phyloP scores from a whole-genome alignment of 1,140 invertebrate genomes.

The Orius laevigatus region DNA sequence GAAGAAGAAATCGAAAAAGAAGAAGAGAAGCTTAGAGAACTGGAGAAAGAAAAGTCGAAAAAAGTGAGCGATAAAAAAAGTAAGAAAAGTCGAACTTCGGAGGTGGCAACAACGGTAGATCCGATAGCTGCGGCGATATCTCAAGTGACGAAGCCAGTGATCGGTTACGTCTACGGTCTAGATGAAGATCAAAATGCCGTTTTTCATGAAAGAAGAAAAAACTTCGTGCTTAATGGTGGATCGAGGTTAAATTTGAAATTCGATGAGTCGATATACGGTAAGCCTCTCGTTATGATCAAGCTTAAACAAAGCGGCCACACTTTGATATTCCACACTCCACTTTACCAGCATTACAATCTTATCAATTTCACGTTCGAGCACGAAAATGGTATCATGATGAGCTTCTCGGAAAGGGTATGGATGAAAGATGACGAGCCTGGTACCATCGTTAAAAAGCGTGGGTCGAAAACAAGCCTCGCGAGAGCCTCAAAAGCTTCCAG shows the following conservation, averaged over 20 bases:
- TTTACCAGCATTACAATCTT: not conserved
- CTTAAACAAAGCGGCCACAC: not conserved
- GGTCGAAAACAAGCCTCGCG: not conserved
- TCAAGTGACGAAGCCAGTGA: too few relatives aligned
- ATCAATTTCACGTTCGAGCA: not conserved
- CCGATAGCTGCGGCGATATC: too few relatives aligned
- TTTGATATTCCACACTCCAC: not conserved
- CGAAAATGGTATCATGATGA: constrained; percentile 2
- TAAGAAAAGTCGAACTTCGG: too few relatives aligned
- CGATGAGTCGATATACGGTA: not conserved
- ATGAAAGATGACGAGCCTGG: not conserved
- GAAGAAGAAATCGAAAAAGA: too few relatives aligned
- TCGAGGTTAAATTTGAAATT: constrained; percentile 1
- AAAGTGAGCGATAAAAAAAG: too few relatives aligned
- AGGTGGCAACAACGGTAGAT: too few relatives aligned
- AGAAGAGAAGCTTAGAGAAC: too few relatives aligned
- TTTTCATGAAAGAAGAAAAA: constrained; percentile 3
- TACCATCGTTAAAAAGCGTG: not conserved
- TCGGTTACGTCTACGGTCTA: too few relatives aligned
- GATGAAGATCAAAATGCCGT: not conserved
- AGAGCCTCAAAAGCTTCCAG: not conserved
- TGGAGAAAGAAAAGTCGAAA: too few relatives aligned
- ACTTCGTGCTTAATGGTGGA: not conserved
- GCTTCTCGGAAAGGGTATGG: not conserved
- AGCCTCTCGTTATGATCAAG: not conserved